These are phyloP conservation scores for Sander vitreus DNA, from an alignment of 2,113 vertebrate genomes.

Conservation along the genomic window DNA sequence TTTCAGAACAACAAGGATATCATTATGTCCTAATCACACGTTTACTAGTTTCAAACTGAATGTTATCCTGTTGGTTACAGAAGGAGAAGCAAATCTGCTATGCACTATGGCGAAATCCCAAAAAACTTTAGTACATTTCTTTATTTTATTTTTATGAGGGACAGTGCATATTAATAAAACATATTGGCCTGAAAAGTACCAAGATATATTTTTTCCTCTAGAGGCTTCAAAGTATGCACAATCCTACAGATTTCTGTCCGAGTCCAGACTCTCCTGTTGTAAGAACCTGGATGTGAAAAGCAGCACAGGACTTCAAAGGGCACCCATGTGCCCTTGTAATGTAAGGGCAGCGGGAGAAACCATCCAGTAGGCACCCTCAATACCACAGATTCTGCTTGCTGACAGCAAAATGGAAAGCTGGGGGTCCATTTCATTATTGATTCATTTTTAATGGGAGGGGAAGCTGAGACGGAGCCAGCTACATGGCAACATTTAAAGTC, in stretches of 20 bases:
- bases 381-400: slow-evolving; percentile 43
- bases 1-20: not conserved
- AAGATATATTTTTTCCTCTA: not conserved
- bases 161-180: not conserved
- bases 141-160: no score
- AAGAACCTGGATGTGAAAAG: slow-evolving; percentile 28
- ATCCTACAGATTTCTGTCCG: slow-evolving; percentile 16
- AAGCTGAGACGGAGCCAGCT: slow-evolving; percentile 61
- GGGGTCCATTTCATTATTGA: slow-evolving; percentile 76
- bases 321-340: slow-evolving; percentile 35
- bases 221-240: slow-evolving; percentile 54
- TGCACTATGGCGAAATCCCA: not conserved
- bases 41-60: not conserved
- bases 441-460: slow-evolving; percentile 81
- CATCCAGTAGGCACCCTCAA: slow-evolving; percentile 36
- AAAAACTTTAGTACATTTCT: not conserved
- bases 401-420: slow-evolving; percentile 51
- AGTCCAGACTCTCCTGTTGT: slow-evolving; percentile 19
- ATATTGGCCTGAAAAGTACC: not conserved
- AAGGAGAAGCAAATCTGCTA: not conserved
- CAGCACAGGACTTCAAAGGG: slow-evolving; percentile 54
- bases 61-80: not conserved
- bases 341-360: slow-evolving; percentile 43
- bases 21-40: not conserved
- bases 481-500: slow-evolving; percentile 69